Evolutionary conservation across 2,797 vertebrate species (phyloP), one percentile per base, ranked within the genome.

Genomic region (Lithobates sylvaticus): DNA sequence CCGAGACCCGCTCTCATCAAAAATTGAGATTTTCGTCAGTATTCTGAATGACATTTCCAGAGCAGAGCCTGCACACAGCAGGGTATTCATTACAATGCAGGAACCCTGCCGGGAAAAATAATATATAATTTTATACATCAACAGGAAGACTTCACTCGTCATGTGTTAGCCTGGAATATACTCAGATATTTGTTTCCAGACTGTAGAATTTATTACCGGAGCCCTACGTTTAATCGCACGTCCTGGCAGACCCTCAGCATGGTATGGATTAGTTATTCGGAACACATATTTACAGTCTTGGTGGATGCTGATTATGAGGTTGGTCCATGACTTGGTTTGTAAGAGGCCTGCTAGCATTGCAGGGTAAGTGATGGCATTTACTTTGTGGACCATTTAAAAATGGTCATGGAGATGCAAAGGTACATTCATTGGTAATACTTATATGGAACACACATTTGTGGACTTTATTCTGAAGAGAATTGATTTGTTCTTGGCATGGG

Each of bases 21-120:
- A 82, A 72, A 85, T 80, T 79, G 26, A 44, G 74, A 61, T 61
- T 85, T 67, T 84, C 36, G 47, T 78, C 42, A 27, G 54, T n/a
- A 54, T 76, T 44, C 13, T 72, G 73, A 86, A 86, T 86, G 73
- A 26, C 74, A 72, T 86, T 71, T 81, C 68, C 78, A 26, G 36
- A 80, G 71, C 70, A 67, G 50, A 68, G 65, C 73, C 64, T 21
- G 3, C 58, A 26, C 76, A 18, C 84, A 86, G 78, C 72, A 68
- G 68, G 79, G 7, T 68, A 44, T 50, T 71, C 73, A 86, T 86
- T 86, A 82, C 77, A 85, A 80, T 44, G n/a, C 21, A 32, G 74
- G 36, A 36, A 4, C 61, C 85, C 68, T 32, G 75, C 85, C n/a
- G 85, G 77, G 85, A 78, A 78, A 77, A 83, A 83, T 86, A 76